Percentiles rank a stretch among this genome's conserved stretches.
Evolutionary conservation across 2,888 invertebrate genomes (phyloP).

Genomic region (Ophonus ardosiacus): DNA sequence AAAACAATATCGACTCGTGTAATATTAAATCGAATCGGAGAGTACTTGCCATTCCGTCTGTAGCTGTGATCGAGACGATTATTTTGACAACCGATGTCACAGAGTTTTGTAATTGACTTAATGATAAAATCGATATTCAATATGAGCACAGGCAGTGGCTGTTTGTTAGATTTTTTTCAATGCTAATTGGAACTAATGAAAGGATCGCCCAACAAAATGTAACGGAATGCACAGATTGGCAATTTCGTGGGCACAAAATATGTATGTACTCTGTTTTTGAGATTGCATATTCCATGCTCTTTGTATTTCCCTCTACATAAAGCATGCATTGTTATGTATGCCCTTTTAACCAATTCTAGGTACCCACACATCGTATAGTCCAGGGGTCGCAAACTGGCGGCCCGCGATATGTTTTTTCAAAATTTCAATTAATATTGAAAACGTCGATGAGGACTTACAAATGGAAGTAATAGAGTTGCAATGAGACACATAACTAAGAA

Average conservation of each 20-base stretch:
- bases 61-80: slow-evolving; percentile 15
- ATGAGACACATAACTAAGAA: too few species aligned
- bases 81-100: slow-evolving; percentile 22
- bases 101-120: slow-evolving; percentile 17
- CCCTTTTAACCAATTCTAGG: too few species aligned
- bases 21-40: slow-evolving; percentile 17
- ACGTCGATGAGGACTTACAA: too few species aligned
- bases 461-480: too few species aligned
- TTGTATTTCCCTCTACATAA: background rate
- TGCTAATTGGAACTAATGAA: slow-evolving; percentile 18
- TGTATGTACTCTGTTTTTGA: background rate
- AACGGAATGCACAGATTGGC: slow-evolving; percentile 21
- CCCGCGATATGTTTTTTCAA: too few species aligned
- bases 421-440: too few species aligned
- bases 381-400: too few species aligned
- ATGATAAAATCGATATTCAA: slow-evolving; percentile 41
- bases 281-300: background rate
- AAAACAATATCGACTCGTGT: slow-evolving; percentile 20
- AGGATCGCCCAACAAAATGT: background rate
- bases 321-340: background rate
- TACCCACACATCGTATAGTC: too few species aligned
- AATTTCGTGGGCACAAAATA: background rate
- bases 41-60: slow-evolving; percentile 27
- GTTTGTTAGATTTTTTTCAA: slow-evolving; percentile 22
- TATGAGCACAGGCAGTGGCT: background rate